phyloP scores from a whole-genome alignment of 2,888 invertebrate genomes.

The Pheosia tremula region DNA sequence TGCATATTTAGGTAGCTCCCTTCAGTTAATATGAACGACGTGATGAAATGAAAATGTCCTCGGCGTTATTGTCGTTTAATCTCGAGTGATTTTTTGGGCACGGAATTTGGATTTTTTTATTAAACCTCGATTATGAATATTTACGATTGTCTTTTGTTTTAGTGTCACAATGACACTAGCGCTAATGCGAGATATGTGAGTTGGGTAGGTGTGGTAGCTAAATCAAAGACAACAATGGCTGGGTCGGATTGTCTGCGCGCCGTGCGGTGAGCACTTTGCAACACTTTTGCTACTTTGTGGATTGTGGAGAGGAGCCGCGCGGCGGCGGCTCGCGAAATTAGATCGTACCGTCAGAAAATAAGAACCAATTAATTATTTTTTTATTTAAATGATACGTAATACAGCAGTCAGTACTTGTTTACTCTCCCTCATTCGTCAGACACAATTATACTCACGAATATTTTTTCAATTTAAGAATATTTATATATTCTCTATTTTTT shows the following conservation, averaged over 20 bases:
- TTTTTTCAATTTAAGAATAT: not conserved
- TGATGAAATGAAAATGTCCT: slow-evolving; percentile 72
- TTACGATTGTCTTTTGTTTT: slow-evolving; percentile 12
- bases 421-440: slow-evolving; percentile 10
- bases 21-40: slow-evolving; percentile 74
- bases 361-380: slow-evolving; percentile 35
- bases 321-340: slow-evolving; percentile 66
- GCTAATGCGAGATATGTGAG: slow-evolving; percentile 18
- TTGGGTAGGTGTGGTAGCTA: slow-evolving; percentile 50
- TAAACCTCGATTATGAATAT: slow-evolving; percentile 27
- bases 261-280: slow-evolving; percentile 67
- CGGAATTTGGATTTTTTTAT: slow-evolving; percentile 40
- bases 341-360: slow-evolving; percentile 58
- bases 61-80: slow-evolving; percentile 55
- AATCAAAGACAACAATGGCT: slow-evolving; percentile 77
- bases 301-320: slow-evolving; percentile 60
- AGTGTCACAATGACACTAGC: not conserved
- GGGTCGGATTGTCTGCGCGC: slow-evolving; percentile 67
- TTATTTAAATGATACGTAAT: slow-evolving; percentile 28
- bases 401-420: slow-evolving; percentile 7
- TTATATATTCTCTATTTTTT: not conserved
- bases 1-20: slow-evolving; percentile 78
- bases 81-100: slow-evolving; percentile 52
- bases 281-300: slow-evolving; percentile 78
- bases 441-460: slow-evolving; percentile 9